Base-by-base conservation (phyloP, 1,140 invertebrate genomes). In the Liolophura sinensis region DNA sequence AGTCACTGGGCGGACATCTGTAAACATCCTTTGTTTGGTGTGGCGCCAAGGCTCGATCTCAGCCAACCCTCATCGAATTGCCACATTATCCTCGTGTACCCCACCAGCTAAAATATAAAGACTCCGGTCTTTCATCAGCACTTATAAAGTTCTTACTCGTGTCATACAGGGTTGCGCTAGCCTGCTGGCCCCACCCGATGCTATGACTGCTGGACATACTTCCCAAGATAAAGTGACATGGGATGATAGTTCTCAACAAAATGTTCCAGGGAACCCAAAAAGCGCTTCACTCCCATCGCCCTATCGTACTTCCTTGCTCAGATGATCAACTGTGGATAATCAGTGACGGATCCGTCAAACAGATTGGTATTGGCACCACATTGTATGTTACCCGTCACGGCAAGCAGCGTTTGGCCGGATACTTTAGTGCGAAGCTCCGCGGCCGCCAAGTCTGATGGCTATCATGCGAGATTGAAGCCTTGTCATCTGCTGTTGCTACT, bases 271-370 rank as follows among this genome's bases (percentile, higher is more conserved):
- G 16, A 71, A 27, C 60, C 5, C 27, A 61, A 20, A 61, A 20
- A 48, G 25, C 60, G n/a, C n/a, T n/a, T n/a, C n/a, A n/a, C n/a
- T n/a, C n/a, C n/a, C n/a, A n/a, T n/a, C n/a, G n/a, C n/a, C n/a
- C n/a, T n/a, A n/a, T n/a, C n/a, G n/a, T n/a, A 0, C 51, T 77
- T 9, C 71, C 75, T 18, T 15, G 57, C 46, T 20, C 54, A 20
- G 25, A 24, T 31, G 70, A 75, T 55, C 16, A 65, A 40, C 46
- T 69, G 12, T 75, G 71, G 64, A 75, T 75, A 46, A n/a, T 61
- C n/a, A 61, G 5, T 48, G 60, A 61, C n/a, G 60, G 60, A 12
- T 16, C 60, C 15, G 27, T 61, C 16, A 18, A n/a, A 47, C n/a
- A 61, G 15, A 27, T 5, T 18, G 60, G 60, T 47, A 31, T 61